Evolutionary conservation across 2,797 vertebrate species (phyloP).

Genomic region (Centropyge bicolor): DNA sequence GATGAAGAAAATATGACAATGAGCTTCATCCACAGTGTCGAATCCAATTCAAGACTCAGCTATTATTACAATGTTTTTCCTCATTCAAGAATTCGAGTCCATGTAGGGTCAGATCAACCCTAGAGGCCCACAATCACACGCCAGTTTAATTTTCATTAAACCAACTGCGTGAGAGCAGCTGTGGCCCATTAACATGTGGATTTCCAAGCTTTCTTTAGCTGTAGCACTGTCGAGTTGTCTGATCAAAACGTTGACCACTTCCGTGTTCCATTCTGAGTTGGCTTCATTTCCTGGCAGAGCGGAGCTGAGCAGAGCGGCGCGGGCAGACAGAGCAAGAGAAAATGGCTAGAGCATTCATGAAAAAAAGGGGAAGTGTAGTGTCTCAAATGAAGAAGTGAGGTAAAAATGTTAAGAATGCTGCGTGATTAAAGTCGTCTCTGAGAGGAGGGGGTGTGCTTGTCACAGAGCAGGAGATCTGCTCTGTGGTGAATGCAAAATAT

Average conservation of each 20-base stretch:
- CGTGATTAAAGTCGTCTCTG: slow-evolving; percentile 31
- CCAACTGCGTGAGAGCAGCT: not conserved
- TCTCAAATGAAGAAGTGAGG: slow-evolving; percentile 72
- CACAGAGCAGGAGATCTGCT: not conserved
- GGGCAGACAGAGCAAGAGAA: slow-evolving; percentile 21
- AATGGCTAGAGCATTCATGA: slow-evolving; percentile 40
- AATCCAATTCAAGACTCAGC: not conserved
- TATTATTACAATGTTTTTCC: not conserved
- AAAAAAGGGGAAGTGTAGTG: slow-evolving; percentile 58
- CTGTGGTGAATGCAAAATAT: slow-evolving; percentile 6
- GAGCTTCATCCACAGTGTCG: not conserved
- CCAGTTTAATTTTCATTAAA: not conserved
- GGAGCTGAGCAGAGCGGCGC: not conserved
- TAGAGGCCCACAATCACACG: not conserved
- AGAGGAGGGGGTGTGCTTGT: not conserved
- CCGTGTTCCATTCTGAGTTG: slow-evolving; percentile 80
- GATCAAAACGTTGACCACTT: slow-evolving; percentile 76
- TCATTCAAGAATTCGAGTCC: not conserved
- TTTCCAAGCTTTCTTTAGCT: slow-evolving; percentile 7
- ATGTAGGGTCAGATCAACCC: not conserved
- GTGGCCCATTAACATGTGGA: not conserved
- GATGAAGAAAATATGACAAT: not conserved
- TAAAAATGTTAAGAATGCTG: slow-evolving; percentile 48
- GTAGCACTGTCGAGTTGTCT: slow-evolving; percentile 15
- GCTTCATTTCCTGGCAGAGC: slow-evolving; percentile 74